phyloP scores from a whole-genome alignment of 2,113 vertebrate genomes.

The Apodemus speciosus region DNA sequence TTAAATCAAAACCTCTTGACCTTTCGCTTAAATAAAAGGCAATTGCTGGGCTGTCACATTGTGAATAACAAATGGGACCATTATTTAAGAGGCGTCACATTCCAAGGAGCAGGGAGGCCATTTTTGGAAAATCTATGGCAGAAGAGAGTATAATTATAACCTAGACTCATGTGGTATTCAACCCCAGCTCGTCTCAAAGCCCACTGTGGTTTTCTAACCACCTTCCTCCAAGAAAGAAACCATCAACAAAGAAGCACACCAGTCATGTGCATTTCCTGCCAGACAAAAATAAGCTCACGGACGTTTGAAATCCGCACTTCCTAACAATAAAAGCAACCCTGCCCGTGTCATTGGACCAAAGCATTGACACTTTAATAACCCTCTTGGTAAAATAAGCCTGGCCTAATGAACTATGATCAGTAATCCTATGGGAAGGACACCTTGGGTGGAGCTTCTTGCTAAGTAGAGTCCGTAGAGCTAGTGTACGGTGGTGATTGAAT shows the following conservation, averaged over 20 bases:
- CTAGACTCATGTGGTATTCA: background rate
- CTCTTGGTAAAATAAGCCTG: background rate
- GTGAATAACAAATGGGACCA: background rate
- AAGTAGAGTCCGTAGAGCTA: background rate
- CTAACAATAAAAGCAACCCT: constrained; percentile 22
- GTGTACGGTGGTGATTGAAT: background rate
- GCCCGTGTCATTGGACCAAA: background rate
- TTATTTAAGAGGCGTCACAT: background rate
- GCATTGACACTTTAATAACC: background rate
- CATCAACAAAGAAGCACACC: background rate
- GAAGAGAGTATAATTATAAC: background rate
- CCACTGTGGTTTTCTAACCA: constrained; percentile 26
- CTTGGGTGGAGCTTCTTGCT: background rate
- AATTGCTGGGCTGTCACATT: background rate
- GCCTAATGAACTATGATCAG: background rate
- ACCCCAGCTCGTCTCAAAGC: constrained; percentile 28
- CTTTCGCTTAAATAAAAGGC: constrained; percentile 26
- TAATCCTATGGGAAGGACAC: background rate
- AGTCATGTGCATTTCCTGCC: background rate
- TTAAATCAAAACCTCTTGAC: constrained; percentile 20
- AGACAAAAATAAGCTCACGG: constrained; percentile 36
- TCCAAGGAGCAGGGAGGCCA: background rate
- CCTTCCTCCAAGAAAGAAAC: background rate
- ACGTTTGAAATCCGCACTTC: constrained; percentile 15
- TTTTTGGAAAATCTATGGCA: constrained; percentile 36